Evolutionary conservation across 2,888 invertebrate species (phyloP), one percentile per base, ranked within the genome.

Genomic region (Sipha maydis): DNA sequence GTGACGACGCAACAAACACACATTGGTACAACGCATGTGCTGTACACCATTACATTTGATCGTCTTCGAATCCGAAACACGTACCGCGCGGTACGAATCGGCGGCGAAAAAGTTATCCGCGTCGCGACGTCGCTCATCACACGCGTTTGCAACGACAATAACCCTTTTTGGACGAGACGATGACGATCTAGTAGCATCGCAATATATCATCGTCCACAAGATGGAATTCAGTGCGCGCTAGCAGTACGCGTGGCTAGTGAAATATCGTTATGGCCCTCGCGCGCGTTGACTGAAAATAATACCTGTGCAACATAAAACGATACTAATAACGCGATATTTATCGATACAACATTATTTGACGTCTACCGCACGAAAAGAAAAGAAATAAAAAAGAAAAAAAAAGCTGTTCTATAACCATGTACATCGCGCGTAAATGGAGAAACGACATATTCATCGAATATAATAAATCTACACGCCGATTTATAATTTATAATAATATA

Each of bases 341-440:
- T 71, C 54, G 48, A 54, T 73, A 83, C 73, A 83, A 83, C 34
- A 73, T 83, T 38, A 83, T 83, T 56, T 56, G 73, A 83, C 73
- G 71, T 83, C 73, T 38, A 73, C 83, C 71, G 54, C 73, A n/a
- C 11, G 61, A 3, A 56, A 56, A 21, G 41, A 9, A 8, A 9
- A 41, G 41, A 9, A 9, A 9, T 1, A 9, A 8, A 41, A 14
- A 3, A 31, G 19, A 48, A n/a, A 73, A 73, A 41, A 82, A 73
- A 83, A 83, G 71, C 73, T 11, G 83, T 73, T 83, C 48, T 54
- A 19, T 14, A 71, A 82, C 41, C 4, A 14, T n/a, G n/a, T 19
- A 25, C 83, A 25, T 2, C 19, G 41, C 73, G 54, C 28, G n/a
- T 73, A 54, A 83, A 83, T 73, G 73, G 83, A 83, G 54, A 83